Evolutionary conservation across 2,113 vertebrate species (phyloP).

Genomic region (Thamnaconus septentrionalis): DNA sequence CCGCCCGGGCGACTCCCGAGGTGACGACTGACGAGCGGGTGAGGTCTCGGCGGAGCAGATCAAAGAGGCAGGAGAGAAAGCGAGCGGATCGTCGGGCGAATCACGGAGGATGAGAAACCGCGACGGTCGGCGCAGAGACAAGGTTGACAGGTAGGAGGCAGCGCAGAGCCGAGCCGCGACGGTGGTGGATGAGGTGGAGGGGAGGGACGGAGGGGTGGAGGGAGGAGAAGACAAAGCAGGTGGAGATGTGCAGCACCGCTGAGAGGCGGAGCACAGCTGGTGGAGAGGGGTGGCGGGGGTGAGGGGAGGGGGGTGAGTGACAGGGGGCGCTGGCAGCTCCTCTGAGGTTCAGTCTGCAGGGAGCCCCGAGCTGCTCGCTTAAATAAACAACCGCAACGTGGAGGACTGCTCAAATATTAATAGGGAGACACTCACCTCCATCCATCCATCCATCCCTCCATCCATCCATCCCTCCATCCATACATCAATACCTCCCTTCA

Average conservation of each 20-base stretch:
- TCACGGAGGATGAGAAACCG: slow-evolving; percentile 41
- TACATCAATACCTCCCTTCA: background rate
- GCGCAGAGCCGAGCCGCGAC: background rate
- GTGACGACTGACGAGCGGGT: slow-evolving; percentile 22
- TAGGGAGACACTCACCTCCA: slow-evolving; percentile 51
- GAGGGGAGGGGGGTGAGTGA: slow-evolving; percentile 55
- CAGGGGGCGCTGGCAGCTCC: slow-evolving; percentile 59
- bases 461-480: too few species aligned
- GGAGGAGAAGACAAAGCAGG: slow-evolving; percentile 19
- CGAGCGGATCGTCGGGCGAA: background rate
- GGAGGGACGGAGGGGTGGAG: background rate
- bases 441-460: background rate
- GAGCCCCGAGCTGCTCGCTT: slow-evolving; percentile 68
- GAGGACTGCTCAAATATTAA: slow-evolving; percentile 75
- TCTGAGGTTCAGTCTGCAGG: slow-evolving; percentile 49
- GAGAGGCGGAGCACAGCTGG: background rate
- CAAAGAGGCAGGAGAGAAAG: slow-evolving; percentile 5
- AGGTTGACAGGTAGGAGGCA: slow-evolving; percentile 52
- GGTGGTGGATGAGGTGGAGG: slow-evolving; percentile 54
- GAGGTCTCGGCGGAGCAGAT: slow-evolving; percentile 6
- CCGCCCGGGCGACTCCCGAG: slow-evolving; percentile 2
- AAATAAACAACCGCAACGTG: slow-evolving; percentile 73
- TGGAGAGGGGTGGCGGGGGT: background rate
- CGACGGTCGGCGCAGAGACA: slow-evolving; percentile 35
- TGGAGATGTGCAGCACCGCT: slow-evolving; percentile 33